Base-by-base conservation (phyloP, 2,888 invertebrate species). In the Ophioninae sp. region DNA sequence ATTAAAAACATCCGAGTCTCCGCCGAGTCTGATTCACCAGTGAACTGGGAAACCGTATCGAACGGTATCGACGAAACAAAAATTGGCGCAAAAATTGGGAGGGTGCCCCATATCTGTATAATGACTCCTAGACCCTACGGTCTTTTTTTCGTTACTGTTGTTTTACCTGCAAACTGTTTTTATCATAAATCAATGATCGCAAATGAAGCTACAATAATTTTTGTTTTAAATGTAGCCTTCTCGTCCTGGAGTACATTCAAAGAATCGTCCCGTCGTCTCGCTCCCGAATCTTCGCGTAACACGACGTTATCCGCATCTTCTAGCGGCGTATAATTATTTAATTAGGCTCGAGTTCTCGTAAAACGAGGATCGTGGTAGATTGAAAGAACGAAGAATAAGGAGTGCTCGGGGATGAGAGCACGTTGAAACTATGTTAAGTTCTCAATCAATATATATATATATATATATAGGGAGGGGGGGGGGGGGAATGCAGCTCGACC, bases 381-480 rank as follows among this genome's bases (percentile, higher is more conserved):
- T 17, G 37, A 20, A 73, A 59, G 65, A 74, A 67, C 20, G 17
- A 65, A 65, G 39, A 50, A 21, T 56, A 81, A 69, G 62, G 50
- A 75, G 62, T 37, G 23, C 59, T 76, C 57, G 20, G 30, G 37
- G 79, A 78, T 68, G 62, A 44, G 61, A 44, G 62, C 41, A 13
- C 41, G 67, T 73, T 61, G 83, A 77, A 72, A 82, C 78, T 84
- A 78, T 80, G 79, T 81, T 64, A 83, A 86, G 81, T 83, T 85
- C 77, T 73, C 83, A 80, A 79, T 86, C 80, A 76, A 85, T 85
- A 72, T 79, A 84, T 84, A 23, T 62, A 13, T 6, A 10, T 5
- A 62, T 50, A 50, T 50, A 17, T 50, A 72, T 62, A 59, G 62
- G 56, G 30, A 30, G 30, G 30, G 30, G 30, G 30, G 30, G 3